Evolutionary conservation across 2,113 vertebrate genomes (phyloP).

Genomic region (Hoplias malabaricus): DNA sequence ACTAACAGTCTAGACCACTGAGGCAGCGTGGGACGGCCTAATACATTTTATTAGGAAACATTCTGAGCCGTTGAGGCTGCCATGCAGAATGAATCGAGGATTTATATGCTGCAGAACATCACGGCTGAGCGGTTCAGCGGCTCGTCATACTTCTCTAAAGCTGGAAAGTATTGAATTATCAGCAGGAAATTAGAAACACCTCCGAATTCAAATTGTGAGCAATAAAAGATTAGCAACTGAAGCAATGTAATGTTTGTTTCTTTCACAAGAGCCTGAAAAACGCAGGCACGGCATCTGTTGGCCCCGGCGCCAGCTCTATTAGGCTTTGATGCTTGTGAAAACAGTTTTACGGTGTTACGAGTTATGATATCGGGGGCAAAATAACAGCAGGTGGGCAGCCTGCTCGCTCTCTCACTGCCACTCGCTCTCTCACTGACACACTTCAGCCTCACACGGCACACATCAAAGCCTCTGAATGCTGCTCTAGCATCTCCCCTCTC

Average conservation of each 20-base stretch:
- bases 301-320: not conserved
- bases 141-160: not conserved
- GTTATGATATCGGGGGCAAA: conserved; percentile 7
- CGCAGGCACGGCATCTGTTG: not conserved
- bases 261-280: not conserved
- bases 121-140: not conserved
- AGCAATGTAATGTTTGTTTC: not conserved
- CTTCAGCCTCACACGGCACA: not conserved
- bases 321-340: conserved; percentile 20
- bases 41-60: not conserved
- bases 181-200: not conserved
- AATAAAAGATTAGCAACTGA: not conserved
- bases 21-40: not conserved
- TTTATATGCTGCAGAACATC: not conserved
- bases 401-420: not conserved
- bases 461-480: conserved; percentile 21
- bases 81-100: not conserved
- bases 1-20: too few relatives aligned
- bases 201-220: not conserved
- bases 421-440: not conserved
- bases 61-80: not conserved
- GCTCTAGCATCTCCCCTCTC: conserved; percentile 47
- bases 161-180: not conserved
- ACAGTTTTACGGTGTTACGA: conserved; percentile 6
- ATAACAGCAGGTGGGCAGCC: conserved; percentile 10